Conservation (phyloP, 2,113 vertebrate genomes). For the Speoplatyrhinus poulsoni region DNA sequence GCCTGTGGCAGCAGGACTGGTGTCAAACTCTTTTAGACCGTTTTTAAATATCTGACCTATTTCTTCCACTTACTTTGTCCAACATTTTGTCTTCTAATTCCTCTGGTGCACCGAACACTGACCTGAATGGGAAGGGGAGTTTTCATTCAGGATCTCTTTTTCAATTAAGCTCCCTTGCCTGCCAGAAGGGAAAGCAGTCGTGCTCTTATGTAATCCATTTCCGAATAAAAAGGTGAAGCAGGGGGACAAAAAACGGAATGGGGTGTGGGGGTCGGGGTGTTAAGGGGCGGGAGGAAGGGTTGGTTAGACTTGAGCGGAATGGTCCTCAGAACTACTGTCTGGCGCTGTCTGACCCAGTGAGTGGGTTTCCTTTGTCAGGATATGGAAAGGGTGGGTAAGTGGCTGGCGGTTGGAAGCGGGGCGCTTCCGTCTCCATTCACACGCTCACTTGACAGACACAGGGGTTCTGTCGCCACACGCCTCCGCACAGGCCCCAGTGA, state of each 20-base stretch:
- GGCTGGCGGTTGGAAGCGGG: constrained; percentile 37
- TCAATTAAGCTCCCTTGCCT: constrained; percentile 63
- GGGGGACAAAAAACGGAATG: constrained; percentile 21
- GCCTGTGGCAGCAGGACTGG: constrained; percentile 32
- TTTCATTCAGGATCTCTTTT: constrained; percentile 69
- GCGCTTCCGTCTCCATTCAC: constrained; percentile 60
- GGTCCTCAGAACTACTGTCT: constrained; percentile 52
- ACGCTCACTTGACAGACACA: constrained; percentile 40
- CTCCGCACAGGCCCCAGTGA: constrained; percentile 27
- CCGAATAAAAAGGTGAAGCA: constrained; percentile 44
- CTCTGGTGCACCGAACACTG: constrained; percentile 52
- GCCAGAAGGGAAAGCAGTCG: constrained; percentile 50
- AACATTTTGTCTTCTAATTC: constrained; percentile 51
- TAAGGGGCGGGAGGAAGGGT: constrained; percentile 27
- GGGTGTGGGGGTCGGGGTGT: constrained; percentile 29
- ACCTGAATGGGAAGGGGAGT: constrained; percentile 60
- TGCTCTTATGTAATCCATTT: constrained; percentile 63
- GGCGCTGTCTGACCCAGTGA: constrained; percentile 60
- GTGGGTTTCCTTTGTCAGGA: constrained; percentile 67
- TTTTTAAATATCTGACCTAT: constrained; percentile 66
- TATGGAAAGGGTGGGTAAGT: constrained; percentile 47
- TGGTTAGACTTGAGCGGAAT: constrained; percentile 18
- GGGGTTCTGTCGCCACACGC: constrained; percentile 42
- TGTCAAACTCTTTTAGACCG: constrained; percentile 55
- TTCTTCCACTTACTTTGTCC: constrained; percentile 57